phyloP scores from a whole-genome alignment of 1,140 invertebrate genomes.

The Caenorhabditis briggsae region DNA sequence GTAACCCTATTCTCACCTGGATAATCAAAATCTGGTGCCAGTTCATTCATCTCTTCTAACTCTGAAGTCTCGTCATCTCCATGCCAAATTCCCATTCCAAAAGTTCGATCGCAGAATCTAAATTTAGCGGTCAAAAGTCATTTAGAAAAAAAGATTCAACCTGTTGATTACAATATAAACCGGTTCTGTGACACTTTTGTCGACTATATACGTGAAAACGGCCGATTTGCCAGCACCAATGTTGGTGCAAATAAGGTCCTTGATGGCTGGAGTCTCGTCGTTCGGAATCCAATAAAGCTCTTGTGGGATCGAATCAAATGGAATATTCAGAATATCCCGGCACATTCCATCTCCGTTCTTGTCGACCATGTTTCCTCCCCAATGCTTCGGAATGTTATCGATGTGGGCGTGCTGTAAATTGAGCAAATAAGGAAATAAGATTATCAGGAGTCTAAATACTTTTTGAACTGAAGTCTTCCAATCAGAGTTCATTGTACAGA shows the following conservation, averaged over 20 bases:
- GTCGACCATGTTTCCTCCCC: slow-evolving; percentile 65
- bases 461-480: slow-evolving; percentile 61
- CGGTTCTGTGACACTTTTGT: slow-evolving; percentile 51
- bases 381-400: slow-evolving; percentile 64
- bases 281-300: slow-evolving; percentile 65
- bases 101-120: slow-evolving; percentile 66
- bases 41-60: slow-evolving; percentile 64
- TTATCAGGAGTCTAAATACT: background rate
- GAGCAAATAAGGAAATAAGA: background rate
- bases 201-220: slow-evolving; percentile 56
- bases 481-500: slow-evolving; percentile 61
- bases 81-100: slow-evolving; percentile 64
- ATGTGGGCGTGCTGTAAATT: slow-evolving; percentile 58
- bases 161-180: slow-evolving; percentile 63
- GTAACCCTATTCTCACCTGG: slow-evolving; percentile 40
- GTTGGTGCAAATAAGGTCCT: slow-evolving; percentile 43
- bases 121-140: slow-evolving; percentile 46
- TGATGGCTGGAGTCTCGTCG: slow-evolving; percentile 47
- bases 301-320: slow-evolving; percentile 65
- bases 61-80: slow-evolving; percentile 47
- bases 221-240: slow-evolving; percentile 56
- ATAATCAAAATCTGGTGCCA: slow-evolving; percentile 68
- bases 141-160: slow-evolving; percentile 32
- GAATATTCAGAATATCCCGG: slow-evolving; percentile 65
- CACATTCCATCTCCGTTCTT: slow-evolving; percentile 66